These are phyloP conservation scores for Copidosoma floridanum DNA, from an alignment of 1,140 invertebrate species.

Conservation along the genomic window DNA sequence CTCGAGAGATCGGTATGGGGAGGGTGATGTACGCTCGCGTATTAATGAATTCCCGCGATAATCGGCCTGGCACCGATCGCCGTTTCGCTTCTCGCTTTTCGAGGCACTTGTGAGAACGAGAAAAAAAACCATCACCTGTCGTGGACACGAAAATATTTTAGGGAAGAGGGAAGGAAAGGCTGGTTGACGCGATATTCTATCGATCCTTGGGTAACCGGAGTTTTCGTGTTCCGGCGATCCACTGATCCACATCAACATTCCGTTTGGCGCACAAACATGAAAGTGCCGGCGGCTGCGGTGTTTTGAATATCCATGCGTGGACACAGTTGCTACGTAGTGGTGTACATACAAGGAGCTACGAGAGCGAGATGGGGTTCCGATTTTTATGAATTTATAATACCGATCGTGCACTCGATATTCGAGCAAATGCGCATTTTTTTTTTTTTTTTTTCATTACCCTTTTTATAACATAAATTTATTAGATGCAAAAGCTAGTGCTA, in stretches of 20 bases:
- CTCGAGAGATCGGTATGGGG: conserved; percentile 27
- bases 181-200: too few relatives aligned
- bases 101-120: background rate
- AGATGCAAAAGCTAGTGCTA: too few relatives aligned
- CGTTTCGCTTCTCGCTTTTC: background rate
- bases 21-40: too few relatives aligned
- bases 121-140: conserved; percentile 10
- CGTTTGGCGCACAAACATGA: conserved; percentile 27
- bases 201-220: background rate
- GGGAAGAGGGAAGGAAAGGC: too few relatives aligned
- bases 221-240: conserved; percentile 30
- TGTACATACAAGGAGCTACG: too few relatives aligned
- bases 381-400: conserved; percentile 15
- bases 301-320: too few relatives aligned
- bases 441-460: too few relatives aligned
- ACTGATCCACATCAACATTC: conserved; percentile 30
- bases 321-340: too few relatives aligned
- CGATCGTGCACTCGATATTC: conserved; percentile 5
- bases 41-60: conserved; percentile 29
- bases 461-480: too few relatives aligned
- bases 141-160: too few relatives aligned
- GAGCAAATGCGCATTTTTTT: too few relatives aligned
- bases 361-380: too few relatives aligned
- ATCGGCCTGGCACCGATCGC: conserved; percentile 25
- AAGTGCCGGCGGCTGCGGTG: conserved; percentile 19